phyloP scores from a whole-genome alignment of 2,888 invertebrate species.

The Proisotoma minuta region DNA sequence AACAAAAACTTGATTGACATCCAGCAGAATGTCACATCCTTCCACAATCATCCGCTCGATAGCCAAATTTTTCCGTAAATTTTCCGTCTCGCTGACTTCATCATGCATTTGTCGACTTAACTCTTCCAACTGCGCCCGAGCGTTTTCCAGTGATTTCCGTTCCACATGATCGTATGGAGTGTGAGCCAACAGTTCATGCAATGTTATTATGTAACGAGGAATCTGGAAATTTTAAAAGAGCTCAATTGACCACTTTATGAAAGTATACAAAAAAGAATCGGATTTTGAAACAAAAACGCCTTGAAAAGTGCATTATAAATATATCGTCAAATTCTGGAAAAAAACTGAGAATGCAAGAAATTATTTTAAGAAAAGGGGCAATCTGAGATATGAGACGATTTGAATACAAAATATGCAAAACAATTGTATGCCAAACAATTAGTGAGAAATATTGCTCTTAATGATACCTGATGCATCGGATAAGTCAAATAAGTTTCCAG shows the following conservation, averaged over 20 bases:
- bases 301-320: too few species aligned
- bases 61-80: slow-evolving; percentile 81
- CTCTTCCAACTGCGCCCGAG: slow-evolving; percentile 80
- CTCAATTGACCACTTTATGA: too few species aligned
- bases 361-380: too few species aligned
- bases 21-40: slow-evolving; percentile 84
- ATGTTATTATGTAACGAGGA: slow-evolving; percentile 83
- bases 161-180: slow-evolving; percentile 90
- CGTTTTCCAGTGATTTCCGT: slow-evolving; percentile 79
- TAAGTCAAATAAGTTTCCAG: slow-evolving; percentile 85
- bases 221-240: slow-evolving; percentile 61
- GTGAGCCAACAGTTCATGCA: slow-evolving; percentile 84
- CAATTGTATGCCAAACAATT: too few species aligned
- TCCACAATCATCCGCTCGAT: slow-evolving; percentile 91
- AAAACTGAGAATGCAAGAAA: too few species aligned
- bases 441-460: too few species aligned
- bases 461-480: slow-evolving; percentile 86
- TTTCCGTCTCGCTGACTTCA: slow-evolving; percentile 85
- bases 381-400: too few species aligned
- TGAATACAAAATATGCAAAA: too few species aligned
- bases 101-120: slow-evolving; percentile 54
- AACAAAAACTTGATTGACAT: slow-evolving; percentile 89
- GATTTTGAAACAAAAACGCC: too few species aligned
- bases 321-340: too few species aligned
- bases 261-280: too few species aligned